A percentile compares a stretch with the other conserved stretches of the same genome.
Conservation (phyloP, 2,797 vertebrate species). For the Microhierax caerulescens region DNA sequence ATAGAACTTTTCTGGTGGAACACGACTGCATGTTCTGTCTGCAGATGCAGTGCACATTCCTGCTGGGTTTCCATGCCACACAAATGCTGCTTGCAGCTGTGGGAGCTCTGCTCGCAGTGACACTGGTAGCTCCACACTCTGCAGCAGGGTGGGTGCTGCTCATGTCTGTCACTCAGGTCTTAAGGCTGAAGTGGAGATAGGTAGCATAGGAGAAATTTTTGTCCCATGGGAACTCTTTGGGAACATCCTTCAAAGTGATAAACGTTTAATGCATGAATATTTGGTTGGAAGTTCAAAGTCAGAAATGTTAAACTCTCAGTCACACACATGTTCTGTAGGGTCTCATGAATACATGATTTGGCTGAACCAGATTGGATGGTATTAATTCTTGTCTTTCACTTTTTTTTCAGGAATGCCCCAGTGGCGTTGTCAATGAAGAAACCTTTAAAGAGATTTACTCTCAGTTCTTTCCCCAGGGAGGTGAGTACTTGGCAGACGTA, state of each 20-base stretch:
- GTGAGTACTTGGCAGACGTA: slow-evolving; percentile 75
- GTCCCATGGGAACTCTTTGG: background rate
- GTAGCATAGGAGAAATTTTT: background rate
- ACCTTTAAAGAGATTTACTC: slow-evolving; percentile 98
- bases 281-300: background rate
- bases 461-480: slow-evolving; percentile 99
- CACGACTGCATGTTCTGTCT: background rate
- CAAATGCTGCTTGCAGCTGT: background rate
- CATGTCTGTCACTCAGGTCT: fast-evolving
- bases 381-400: slow-evolving; percentile 22
- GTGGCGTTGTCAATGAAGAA: slow-evolving; percentile 97
- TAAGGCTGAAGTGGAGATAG: background rate
- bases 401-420: slow-evolving; percentile 91
- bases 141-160: background rate
- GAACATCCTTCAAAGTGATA: background rate
- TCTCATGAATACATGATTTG: background rate
- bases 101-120: fast-evolving
- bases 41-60: background rate
- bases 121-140: fast-evolving
- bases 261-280: background rate
- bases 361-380: background rate
- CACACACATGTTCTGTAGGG: fast-evolving
- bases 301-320: background rate
- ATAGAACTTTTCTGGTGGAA: background rate
- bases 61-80: background rate